Evolutionary conservation across 2,797 vertebrate genomes (phyloP).

Genomic region (Podarcis lilfordi): DNA sequence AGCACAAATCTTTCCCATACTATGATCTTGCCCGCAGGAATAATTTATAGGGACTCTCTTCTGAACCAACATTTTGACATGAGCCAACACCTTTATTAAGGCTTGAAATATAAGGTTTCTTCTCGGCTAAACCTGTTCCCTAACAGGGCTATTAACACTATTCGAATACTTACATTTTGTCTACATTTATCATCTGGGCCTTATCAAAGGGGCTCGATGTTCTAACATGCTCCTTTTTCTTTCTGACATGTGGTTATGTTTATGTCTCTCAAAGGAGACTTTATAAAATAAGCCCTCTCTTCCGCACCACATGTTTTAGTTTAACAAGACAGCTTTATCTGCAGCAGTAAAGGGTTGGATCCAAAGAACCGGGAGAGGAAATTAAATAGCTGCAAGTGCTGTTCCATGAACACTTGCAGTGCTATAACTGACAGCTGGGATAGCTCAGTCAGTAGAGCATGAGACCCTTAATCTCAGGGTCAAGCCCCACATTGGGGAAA

Average conservation of each 20-base stretch:
- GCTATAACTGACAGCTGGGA: too few species aligned
- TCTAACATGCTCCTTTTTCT: background rate
- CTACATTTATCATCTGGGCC: background rate
- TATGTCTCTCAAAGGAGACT: background rate
- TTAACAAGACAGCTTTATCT: constrained; percentile 18
- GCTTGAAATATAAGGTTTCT: background rate
- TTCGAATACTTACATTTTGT: background rate
- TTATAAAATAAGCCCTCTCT: background rate
- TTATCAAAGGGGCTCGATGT: background rate
- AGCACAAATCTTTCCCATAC: background rate
- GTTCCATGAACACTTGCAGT: background rate
- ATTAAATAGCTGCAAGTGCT: background rate
- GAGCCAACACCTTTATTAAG: background rate
- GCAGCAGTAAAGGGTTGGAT: background rate
- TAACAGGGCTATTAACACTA: background rate
- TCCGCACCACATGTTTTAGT: background rate
- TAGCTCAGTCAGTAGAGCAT: too few species aligned
- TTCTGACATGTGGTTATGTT: background rate
- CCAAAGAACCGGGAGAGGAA: background rate
- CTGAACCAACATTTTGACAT: background rate
- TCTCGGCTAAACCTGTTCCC: background rate
- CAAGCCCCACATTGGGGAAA: too few species aligned
- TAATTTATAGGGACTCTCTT: background rate
- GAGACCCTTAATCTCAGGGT: too few species aligned
- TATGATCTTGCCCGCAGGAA: background rate